Base-by-base conservation (phyloP, 2,797 vertebrate genomes). In the Antrozous pallidus region DNA sequence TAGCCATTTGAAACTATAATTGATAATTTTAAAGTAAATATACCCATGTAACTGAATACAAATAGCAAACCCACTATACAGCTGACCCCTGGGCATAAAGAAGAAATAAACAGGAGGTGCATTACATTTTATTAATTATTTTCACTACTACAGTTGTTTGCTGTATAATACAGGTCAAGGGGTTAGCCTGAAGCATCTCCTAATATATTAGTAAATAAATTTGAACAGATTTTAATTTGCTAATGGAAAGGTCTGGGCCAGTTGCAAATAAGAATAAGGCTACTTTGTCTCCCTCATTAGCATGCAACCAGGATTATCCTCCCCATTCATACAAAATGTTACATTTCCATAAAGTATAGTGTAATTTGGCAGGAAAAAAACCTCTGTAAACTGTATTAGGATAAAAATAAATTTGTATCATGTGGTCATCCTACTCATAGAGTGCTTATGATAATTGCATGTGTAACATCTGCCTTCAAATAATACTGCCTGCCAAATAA, bases 201-300 rank as follows among this genome's bases (percentile, higher is more conserved):
- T 98, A 98, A 98, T 98, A 98, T 98, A 98, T 98, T 98, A 98
- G 98, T 98, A 98, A 98, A 98, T 98, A 98, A 98, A 98, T 98
- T 97, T 98, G 98, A 98, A 97, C 98, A 98, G 98, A 98, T 98
- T 98, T 98, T 98, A 98, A 98, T 98, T 98, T 98, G 97, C 97
- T 98, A 98, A 98, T 97, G 98, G 98, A 98, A 98, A 98, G 97
- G 97, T 98, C 98, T 97, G 96, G 96, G 97, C 97, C 98, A 97
- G 97, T 98, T 98, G 97, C 98, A 97, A 98, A 98, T 98, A 97
- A 90, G 96, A 98, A 96, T 70, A 88, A 95, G 95, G 96, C 96
- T 97, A 98, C 98, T 98, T 98, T 98, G 98, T 98, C 96, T 98
- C 77, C 86, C 94, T 98, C 97, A 98, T 98, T 98, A 97, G 97